These are phyloP conservation scores for Zenarchopterus dispar DNA, from an alignment of 2,797 vertebrate genomes.

Conservation along the genomic window DNA sequence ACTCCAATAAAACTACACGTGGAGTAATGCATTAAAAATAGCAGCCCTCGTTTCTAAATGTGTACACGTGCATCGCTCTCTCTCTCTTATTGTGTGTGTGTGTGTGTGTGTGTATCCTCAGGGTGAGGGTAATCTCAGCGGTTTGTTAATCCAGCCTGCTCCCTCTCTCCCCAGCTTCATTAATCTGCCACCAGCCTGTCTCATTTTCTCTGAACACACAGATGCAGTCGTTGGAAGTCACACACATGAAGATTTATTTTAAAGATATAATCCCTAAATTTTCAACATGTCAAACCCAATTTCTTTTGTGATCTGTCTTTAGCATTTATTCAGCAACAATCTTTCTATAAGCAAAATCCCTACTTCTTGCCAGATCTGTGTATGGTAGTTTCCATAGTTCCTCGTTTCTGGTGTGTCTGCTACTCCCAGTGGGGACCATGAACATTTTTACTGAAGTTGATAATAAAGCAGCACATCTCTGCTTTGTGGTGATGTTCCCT, in stretches of 20 bases:
- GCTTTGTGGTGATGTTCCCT: too few species aligned
- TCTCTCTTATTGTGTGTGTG: not conserved
- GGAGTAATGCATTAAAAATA: conserved; percentile 50
- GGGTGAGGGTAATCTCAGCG: conserved; percentile 60
- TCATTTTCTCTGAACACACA: conserved; percentile 44
- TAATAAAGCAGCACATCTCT: not conserved
- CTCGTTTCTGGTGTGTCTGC: not conserved
- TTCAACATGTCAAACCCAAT: not conserved
- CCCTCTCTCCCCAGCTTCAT: conserved; percentile 68
- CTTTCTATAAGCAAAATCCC: not conserved
- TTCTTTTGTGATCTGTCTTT: not conserved
- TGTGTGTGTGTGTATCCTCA: conserved; percentile 22
- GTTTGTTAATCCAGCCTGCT: conserved; percentile 68
- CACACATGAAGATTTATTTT: not conserved
- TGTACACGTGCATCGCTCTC: not conserved
- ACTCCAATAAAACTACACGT: conserved; percentile 26
- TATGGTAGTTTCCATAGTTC: not conserved
- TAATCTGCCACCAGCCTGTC: conserved; percentile 56
- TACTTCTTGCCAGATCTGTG: not conserved
- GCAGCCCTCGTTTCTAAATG: conserved; percentile 29
- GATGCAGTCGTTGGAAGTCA: conserved; percentile 7
- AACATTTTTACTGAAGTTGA: not conserved
- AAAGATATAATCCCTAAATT: not conserved
- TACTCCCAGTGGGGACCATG: not conserved
- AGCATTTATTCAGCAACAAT: not conserved